Evolutionary conservation across 2,888 invertebrate genomes (phyloP).

Genomic region (Steromphala cineraria): DNA sequence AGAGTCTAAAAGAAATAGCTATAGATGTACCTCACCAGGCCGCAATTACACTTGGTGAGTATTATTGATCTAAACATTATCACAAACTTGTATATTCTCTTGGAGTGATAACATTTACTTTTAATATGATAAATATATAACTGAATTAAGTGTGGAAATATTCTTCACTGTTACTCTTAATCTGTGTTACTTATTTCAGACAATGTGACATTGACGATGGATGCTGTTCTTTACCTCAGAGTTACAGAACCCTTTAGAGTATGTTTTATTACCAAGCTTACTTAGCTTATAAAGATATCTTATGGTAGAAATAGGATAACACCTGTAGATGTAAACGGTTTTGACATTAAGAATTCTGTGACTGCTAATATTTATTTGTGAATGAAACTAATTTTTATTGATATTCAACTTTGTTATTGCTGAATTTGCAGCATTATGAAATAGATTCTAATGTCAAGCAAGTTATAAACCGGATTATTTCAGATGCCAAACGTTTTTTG

Average conservation of each 20-base stretch:
- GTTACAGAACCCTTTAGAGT: slow-evolving; percentile 93
- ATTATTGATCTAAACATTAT: background rate
- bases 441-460: too few relatives aligned
- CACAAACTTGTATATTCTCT: background rate
- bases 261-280: slow-evolving; percentile 18
- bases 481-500: too few relatives aligned
- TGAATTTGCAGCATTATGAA: too few relatives aligned
- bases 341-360: too few relatives aligned
- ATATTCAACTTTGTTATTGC: too few relatives aligned
- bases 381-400: too few relatives aligned
- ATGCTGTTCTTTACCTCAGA: slow-evolving; percentile 96
- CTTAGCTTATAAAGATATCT: too few relatives aligned
- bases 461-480: too few relatives aligned
- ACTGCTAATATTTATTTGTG: too few relatives aligned
- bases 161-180: background rate
- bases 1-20: slow-evolving; percentile 98
- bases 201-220: slow-evolving; percentile 96
- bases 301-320: too few relatives aligned
- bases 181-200: slow-evolving; percentile 78
- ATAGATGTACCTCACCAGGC: slow-evolving; percentile 99
- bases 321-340: too few relatives aligned
- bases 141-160: background rate
- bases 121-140: too few relatives aligned
- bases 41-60: slow-evolving; percentile 89
- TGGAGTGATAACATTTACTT: background rate